Evolutionary conservation across 2,113 vertebrate species (phyloP).

Genomic region (Myrmophylax atrothorax): DNA sequence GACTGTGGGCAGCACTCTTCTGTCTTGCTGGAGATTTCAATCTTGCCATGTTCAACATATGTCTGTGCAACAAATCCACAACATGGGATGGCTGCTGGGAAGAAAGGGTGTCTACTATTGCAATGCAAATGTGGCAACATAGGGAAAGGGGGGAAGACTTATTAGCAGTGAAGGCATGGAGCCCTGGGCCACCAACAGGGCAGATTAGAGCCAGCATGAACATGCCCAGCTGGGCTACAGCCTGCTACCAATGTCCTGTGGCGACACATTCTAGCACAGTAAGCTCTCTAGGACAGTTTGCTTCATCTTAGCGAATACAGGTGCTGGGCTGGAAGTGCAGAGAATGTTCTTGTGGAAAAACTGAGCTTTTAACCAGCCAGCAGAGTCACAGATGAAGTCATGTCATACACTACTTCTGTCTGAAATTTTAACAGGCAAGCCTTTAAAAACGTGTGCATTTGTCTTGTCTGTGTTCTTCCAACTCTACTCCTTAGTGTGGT

Average conservation of each 20-base stretch:
- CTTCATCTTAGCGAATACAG: neutral
- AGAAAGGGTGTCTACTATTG: neutral
- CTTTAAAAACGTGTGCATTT: neutral
- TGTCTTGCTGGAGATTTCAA: neutral
- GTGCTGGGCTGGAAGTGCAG: neutral
- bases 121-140: neutral
- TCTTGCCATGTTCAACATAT: neutral
- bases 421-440: neutral
- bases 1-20: neutral
- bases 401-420: neutral
- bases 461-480: neutral
- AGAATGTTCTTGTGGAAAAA: neutral
- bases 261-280: neutral
- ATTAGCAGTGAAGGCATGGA: neutral
- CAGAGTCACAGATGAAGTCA: neutral
- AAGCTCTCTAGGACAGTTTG: neutral
- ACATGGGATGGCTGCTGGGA: neutral
- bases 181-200: accelerated
- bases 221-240: neutral
- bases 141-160: neutral
- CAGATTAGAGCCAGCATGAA: neutral
- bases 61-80: neutral
- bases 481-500: neutral
- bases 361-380: neutral
- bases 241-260: accelerated